phyloP scores from a whole-genome alignment of 2,888 invertebrate genomes.

The Agrotis clavis region DNA sequence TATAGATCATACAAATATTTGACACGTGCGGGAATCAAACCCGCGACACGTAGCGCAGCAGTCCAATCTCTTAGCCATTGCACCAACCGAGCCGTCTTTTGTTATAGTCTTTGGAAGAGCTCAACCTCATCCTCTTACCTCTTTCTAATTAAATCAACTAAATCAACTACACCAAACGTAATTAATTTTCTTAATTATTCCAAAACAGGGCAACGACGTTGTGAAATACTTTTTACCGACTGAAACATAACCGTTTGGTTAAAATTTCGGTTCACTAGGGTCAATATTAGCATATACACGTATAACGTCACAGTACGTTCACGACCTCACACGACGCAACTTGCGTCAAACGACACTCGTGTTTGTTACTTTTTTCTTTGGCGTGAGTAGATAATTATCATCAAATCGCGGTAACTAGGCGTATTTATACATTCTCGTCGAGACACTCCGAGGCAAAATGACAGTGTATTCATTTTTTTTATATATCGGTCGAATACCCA shows the following conservation, averaged over 20 bases:
- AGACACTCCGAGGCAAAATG: too few relatives aligned
- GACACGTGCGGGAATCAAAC: too few relatives aligned
- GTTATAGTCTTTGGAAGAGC: background rate
- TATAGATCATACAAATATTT: too few relatives aligned
- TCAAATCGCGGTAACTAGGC: too few relatives aligned
- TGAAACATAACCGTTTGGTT: slow-evolving; percentile 7
- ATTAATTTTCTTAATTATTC: background rate
- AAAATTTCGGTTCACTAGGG: slow-evolving; percentile 25
- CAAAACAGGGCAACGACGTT: background rate
- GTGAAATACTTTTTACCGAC: slow-evolving; percentile 11
- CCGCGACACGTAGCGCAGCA: too few relatives aligned
- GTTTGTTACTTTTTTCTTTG: background rate
- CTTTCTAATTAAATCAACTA: background rate
- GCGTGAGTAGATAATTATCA: too few relatives aligned
- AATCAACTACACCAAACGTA: background rate
- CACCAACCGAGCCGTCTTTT: too few relatives aligned
- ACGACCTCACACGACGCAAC: background rate
- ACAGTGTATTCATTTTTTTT: too few relatives aligned
- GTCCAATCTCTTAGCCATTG: too few relatives aligned
- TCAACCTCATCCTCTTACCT: background rate
- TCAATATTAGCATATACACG: slow-evolving; percentile 46
- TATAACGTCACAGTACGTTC: slow-evolving; percentile 10
- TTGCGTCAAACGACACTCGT: background rate
- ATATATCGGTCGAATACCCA: too few relatives aligned
- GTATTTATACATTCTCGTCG: too few relatives aligned